These are phyloP conservation scores for Epinotia bilunana DNA, from an alignment of 2,888 invertebrate genomes.

Conservation along the genomic window DNA sequence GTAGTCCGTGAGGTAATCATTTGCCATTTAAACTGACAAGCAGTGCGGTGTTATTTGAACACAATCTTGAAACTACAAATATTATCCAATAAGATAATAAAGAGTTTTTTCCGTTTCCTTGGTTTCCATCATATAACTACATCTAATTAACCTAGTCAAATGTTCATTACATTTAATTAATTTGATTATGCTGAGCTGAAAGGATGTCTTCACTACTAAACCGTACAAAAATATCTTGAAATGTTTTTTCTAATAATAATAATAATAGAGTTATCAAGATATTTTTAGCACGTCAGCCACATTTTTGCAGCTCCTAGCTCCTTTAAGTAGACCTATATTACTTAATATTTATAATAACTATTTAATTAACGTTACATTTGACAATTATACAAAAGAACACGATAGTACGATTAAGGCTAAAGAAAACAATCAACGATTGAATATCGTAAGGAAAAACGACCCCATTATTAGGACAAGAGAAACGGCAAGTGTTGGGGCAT, in stretches of 20 bases:
- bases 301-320: too few species aligned
- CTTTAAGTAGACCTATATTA: too few species aligned
- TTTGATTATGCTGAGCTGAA: too few species aligned
- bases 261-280: too few species aligned
- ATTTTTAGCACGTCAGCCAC: too few species aligned
- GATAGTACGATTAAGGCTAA: background rate
- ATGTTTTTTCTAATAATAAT: too few species aligned
- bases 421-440: slow-evolving; percentile 56
- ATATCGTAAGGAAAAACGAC: slow-evolving; percentile 61
- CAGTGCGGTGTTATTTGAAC: slow-evolving; percentile 41
- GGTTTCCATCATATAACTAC: background rate
- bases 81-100: slow-evolving; percentile 62
- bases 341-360: too few species aligned
- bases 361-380: too few species aligned
- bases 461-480: slow-evolving; percentile 63
- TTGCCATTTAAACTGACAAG: background rate
- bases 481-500: slow-evolving; percentile 63
- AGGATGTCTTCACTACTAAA: too few species aligned
- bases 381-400: too few species aligned
- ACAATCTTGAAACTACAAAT: slow-evolving; percentile 56
- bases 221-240: too few species aligned
- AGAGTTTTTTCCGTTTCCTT: slow-evolving; percentile 53
- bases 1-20: background rate
- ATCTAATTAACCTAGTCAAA: slow-evolving; percentile 7
- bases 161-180: background rate